A percentile compares a stretch with the other conserved stretches of the same genome.
Evolutionary conservation across 2,888 invertebrate species (phyloP).

Genomic region (Polymixis flavicincta): DNA sequence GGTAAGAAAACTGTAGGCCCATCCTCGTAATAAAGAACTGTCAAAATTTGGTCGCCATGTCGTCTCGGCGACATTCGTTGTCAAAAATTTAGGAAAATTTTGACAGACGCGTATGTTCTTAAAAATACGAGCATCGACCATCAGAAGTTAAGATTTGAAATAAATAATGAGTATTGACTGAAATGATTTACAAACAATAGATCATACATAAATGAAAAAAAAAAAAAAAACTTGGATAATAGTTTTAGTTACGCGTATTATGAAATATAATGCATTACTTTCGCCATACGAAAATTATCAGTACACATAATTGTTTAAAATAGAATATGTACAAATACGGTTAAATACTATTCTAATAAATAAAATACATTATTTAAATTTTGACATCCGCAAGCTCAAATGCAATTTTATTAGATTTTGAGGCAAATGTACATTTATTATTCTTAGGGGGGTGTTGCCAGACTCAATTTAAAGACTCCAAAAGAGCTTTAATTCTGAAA

Average conservation of each 20-base stretch:
- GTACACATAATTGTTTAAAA: conserved; percentile 26
- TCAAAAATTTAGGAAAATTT: no score
- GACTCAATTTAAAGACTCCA: conserved; percentile 2
- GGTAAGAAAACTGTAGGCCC: no score
- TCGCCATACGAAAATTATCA: neutral
- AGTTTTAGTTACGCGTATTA: neutral
- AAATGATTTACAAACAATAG: no score
- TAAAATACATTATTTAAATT: neutral
- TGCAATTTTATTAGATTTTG: neutral
- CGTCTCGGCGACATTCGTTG: no score
- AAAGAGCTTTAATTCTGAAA: no score
- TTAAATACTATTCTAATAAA: neutral
- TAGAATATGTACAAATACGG: neutral
- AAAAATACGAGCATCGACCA: neutral
- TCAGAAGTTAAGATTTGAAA: neutral
- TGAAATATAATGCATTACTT: neutral
- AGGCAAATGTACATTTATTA: neutral
- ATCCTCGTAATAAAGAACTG: no score
- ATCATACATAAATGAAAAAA: no score
- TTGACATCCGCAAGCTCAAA: neutral
- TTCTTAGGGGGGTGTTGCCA: conserved; percentile 7
- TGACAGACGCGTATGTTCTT: neutral
- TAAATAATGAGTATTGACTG: neutral
- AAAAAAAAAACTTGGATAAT: no score
- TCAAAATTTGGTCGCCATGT: no score